Percentiles rank a stretch among this genome's conserved stretches.
phyloP scores from a whole-genome alignment of 2,113 vertebrate species.

The Phrynosoma platyrhinos region DNA sequence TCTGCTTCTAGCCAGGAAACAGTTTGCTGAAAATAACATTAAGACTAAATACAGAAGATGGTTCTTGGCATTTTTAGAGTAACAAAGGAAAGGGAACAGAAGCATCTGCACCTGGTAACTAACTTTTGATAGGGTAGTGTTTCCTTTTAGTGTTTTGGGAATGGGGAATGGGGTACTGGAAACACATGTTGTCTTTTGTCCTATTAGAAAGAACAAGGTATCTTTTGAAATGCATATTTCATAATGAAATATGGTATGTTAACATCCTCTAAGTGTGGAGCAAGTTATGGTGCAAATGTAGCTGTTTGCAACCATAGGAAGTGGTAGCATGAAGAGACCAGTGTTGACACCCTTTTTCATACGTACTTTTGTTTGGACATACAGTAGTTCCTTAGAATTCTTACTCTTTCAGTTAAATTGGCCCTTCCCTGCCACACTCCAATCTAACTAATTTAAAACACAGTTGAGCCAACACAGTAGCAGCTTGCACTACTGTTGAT shows the following conservation, averaged over 20 bases:
- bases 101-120: not conserved
- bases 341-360: not conserved
- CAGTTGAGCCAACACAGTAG: constrained; percentile 2
- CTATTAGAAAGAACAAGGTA: not conserved
- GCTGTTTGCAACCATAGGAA: not conserved
- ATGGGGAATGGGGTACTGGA: not conserved
- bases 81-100: too few species aligned
- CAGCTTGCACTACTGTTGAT: not conserved
- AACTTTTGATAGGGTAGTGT: not conserved
- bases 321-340: not conserved
- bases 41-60: not conserved
- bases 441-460: not conserved
- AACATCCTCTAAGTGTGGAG: not conserved
- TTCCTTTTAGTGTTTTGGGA: not conserved
- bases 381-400: not conserved
- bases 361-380: not conserved
- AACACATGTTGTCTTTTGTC: too few species aligned
- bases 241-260: not conserved
- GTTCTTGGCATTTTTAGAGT: not conserved
- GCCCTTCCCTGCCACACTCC: not conserved
- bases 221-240: not conserved
- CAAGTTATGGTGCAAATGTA: not conserved
- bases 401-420: not conserved
- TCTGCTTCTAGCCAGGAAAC: not conserved
- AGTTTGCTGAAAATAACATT: not conserved